These are phyloP conservation scores for Drosophila rellima DNA, from an alignment of 2,888 invertebrate species.

Conservation along the genomic window DNA sequence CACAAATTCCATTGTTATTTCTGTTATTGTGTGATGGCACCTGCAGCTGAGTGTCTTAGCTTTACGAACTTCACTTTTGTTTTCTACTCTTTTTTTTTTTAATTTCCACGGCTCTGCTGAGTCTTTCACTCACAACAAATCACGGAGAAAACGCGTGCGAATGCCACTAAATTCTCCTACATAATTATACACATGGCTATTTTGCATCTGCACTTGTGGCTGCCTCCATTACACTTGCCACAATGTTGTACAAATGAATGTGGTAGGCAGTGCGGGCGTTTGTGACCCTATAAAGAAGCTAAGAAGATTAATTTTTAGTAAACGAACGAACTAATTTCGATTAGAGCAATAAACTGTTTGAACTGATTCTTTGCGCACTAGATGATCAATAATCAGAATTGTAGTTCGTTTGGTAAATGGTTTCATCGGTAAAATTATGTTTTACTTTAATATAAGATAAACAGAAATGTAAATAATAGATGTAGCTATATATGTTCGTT, in stretches of 20 bases:
- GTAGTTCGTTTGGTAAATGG: too few relatives aligned
- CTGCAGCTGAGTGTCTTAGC: conserved; percentile 11
- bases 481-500: background rate
- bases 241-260: conserved; percentile 5
- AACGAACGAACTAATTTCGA: background rate
- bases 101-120: conserved; percentile 12
- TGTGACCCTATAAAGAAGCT: background rate
- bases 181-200: conserved; percentile 43
- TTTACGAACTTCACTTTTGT: conserved; percentile 36
- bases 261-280: background rate
- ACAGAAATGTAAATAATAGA: too few relatives aligned
- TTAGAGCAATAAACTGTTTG: too few relatives aligned
- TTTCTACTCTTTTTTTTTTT: conserved; percentile 29
- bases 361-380: too few relatives aligned
- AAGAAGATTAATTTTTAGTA: background rate
- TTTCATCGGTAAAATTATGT: too few relatives aligned
- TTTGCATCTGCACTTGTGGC: conserved; percentile 23
- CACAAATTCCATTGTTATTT: conserved; percentile 52
- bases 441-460: too few relatives aligned
- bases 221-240: conserved; percentile 13
- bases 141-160: conserved; percentile 54
- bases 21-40: conserved; percentile 16
- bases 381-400: too few relatives aligned
- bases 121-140: conserved; percentile 46
- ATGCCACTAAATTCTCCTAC: conserved; percentile 59